Conservation (phyloP, 2,888 invertebrate species). For the Oscheius sp. region DNA sequence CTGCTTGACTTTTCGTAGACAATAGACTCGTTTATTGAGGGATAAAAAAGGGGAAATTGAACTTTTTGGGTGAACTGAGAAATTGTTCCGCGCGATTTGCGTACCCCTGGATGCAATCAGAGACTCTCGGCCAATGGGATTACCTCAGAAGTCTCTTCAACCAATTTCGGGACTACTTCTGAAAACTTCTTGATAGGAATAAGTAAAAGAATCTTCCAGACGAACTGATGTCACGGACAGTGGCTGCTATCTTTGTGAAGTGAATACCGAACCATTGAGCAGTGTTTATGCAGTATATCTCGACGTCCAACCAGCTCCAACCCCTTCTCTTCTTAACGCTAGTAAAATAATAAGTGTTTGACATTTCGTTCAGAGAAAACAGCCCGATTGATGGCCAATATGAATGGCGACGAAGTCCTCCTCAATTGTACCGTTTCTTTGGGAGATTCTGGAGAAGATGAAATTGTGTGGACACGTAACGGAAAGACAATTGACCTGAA, state of each 20-base stretch:
- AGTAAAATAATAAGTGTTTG: slow-evolving; percentile 2
- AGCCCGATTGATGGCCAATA: slow-evolving; percentile 56
- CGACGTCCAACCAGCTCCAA: slow-evolving; percentile 48
- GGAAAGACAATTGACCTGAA: slow-evolving; percentile 52
- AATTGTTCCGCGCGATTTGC: slow-evolving; percentile 20
- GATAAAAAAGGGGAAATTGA: no score
- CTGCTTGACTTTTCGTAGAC: no score
- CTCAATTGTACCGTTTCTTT: slow-evolving; percentile 65
- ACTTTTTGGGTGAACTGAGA: not conserved
- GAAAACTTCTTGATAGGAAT: not conserved
- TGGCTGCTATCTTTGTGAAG: slow-evolving; percentile 68
- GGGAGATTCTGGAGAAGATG: slow-evolving; percentile 35
- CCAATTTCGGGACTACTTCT: slow-evolving; percentile 18
- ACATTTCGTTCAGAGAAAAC: slow-evolving; percentile 52
- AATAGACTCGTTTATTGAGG: no score
- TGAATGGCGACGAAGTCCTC: slow-evolving; percentile 61
- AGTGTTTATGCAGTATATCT: slow-evolving; percentile 66
- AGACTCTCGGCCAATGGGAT: slow-evolving; percentile 23
- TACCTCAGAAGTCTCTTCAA: slow-evolving; percentile 18
- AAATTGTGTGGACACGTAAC: slow-evolving; percentile 60
- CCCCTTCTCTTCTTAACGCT: slow-evolving; percentile 10
- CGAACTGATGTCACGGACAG: slow-evolving; percentile 55
- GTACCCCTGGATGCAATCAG: slow-evolving; percentile 19
- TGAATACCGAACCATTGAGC: slow-evolving; percentile 65
- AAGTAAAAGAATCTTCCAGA: slow-evolving; percentile 48